Base-by-base conservation (phyloP, 2,888 invertebrate species). In the Selenia dentaria region DNA sequence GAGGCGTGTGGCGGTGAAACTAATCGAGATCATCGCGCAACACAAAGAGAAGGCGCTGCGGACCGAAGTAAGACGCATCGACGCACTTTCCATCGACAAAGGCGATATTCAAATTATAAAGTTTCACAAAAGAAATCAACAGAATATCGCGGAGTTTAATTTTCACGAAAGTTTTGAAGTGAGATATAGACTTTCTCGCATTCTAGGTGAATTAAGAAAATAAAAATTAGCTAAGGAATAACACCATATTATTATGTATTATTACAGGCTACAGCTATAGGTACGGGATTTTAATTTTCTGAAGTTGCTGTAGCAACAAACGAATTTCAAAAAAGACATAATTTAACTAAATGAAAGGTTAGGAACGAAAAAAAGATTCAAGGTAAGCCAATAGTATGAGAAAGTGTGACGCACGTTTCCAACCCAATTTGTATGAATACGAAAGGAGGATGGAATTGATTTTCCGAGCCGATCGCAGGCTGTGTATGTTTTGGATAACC, bases 1-100 rank as follows among this genome's bases (percentile, higher is more conserved):
- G 65, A 75, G 67, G 57, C 59, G 64, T 67, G 63, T 63, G 68
- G 58, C 67, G 68, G 77, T 77, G 80, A 80, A 82, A 82, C 78
- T 77, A 73, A 74, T 76, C 67, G 76, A 76, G 79, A 80, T 74
- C 74, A 75, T 71, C 73, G 68, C 71, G 73, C 71, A 78, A 69
- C 71, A 74, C 74, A 80, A 77, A 78, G 77, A 75, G 68, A 74
- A 70, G 72, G 70, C 70, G 68, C 69, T 63, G 67, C 68, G 73
- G 73, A 72, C 59, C 63, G 68, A 71, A 76, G 75, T 75, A 74
- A 78, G 62, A 70, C 67, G 60, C 56, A 59, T 52, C 60, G 54
- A 65, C 67, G 72, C 71, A 71, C 79, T 80, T 81, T 80, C 79
- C 77, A 80, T 69, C 62, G 60, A 69, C 67, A 69, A 67, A 74